These are phyloP conservation scores for Hoplostethus atlanticus DNA, from an alignment of 2,797 vertebrate genomes.

Conservation along the genomic window DNA sequence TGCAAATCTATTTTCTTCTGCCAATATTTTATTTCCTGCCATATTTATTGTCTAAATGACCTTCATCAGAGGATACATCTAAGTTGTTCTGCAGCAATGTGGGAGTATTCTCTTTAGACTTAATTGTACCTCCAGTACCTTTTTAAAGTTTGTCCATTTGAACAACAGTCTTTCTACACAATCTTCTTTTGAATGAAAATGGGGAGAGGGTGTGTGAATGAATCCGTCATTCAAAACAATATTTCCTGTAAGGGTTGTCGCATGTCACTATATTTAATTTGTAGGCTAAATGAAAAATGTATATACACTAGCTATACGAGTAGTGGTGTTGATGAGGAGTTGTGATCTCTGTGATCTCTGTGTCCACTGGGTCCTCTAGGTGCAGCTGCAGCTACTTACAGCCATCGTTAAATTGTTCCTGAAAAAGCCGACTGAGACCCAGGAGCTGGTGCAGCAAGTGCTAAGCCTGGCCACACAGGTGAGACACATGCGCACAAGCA, in stretches of 20 bases:
- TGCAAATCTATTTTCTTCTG: not conserved
- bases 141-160: no score
- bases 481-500: constrained; percentile 22
- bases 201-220: no score
- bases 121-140: no score
- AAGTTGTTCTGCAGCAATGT: no score
- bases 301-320: not conserved
- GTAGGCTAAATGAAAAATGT: not conserved
- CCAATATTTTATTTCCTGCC: no score
- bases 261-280: not conserved
- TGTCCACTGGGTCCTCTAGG: constrained; percentile 77
- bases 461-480: constrained; percentile 98
- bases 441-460: constrained; percentile 97
- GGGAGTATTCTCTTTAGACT: no score
- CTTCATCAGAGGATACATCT: no score
- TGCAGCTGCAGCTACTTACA: constrained; percentile 95
- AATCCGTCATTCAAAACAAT: no score
- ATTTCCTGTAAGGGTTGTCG: not conserved
- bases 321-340: not conserved
- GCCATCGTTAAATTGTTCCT: constrained; percentile 98
- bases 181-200: no score
- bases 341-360: constrained; percentile 27
- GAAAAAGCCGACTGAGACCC: constrained; percentile 98
- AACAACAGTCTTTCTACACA: no score
- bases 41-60: no score